Conservation (phyloP, 1,140 invertebrate genomes). For the Drosophila tropicalis region DNA sequence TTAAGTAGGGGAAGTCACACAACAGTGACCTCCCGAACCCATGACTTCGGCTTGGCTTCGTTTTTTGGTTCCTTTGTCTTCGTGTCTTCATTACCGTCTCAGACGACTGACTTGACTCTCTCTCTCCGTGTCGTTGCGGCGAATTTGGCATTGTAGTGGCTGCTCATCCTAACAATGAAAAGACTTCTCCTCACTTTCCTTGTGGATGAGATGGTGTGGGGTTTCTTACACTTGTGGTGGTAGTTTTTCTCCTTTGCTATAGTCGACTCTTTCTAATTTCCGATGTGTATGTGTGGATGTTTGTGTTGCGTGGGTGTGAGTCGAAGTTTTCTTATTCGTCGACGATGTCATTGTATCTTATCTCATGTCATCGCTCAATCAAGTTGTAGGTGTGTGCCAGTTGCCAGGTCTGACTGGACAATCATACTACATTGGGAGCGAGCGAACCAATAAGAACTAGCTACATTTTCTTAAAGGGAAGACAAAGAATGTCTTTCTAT, state of each 20-base stretch:
- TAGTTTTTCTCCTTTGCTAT: conserved; percentile 25
- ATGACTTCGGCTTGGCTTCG: conserved; percentile 22
- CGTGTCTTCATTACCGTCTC: conserved; percentile 33
- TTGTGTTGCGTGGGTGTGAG: conserved; percentile 11
- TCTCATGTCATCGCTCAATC: conserved; percentile 49
- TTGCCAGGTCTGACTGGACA: conserved; percentile 32
- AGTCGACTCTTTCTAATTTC: conserved; percentile 39
- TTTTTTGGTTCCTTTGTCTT: conserved; percentile 22
- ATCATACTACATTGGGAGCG: conserved; percentile 30
- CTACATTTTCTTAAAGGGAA: conserved; percentile 23
- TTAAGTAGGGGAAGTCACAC: conserved; percentile 52
- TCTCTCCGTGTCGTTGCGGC: conserved; percentile 46
- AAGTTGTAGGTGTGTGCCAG: conserved; percentile 46
- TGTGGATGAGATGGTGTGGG: conserved; percentile 55
- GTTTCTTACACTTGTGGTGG: conserved; percentile 63
- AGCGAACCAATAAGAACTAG: conserved; percentile 58
- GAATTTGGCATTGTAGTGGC: conserved; percentile 68
- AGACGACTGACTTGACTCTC: conserved; percentile 13
- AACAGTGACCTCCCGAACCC: conserved; percentile 33
- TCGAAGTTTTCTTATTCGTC: conserved; percentile 67
- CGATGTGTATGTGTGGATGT: conserved; percentile 7
- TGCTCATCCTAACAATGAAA: background rate
- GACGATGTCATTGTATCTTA: conserved; percentile 50
- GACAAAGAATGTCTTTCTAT: background rate
- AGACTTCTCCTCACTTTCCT: conserved; percentile 47